phyloP scores from a whole-genome alignment of 2,797 vertebrate genomes.

The Prionace glauca region DNA sequence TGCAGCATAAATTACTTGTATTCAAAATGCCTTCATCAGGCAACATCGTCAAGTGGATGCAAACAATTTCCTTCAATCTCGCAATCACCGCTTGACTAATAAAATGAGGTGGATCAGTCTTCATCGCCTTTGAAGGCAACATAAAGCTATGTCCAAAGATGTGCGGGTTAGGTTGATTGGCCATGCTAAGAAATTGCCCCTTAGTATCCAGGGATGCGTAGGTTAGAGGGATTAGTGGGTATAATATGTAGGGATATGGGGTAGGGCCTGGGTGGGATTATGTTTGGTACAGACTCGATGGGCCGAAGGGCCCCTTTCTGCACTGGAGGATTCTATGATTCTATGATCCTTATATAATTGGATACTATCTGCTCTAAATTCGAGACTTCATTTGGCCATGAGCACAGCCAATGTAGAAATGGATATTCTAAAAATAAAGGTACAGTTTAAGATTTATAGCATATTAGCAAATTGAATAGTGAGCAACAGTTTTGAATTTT shows the following conservation, averaged over 20 bases:
- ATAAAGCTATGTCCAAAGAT: background rate
- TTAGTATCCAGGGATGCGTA: too few species aligned
- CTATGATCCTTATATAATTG: background rate
- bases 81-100: background rate
- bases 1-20: background rate
- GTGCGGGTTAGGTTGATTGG: too few species aligned
- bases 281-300: too few species aligned
- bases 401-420: background rate
- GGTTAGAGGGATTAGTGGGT: too few species aligned
- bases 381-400: background rate
- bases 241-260: too few species aligned
- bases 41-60: background rate
- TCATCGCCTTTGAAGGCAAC: too few species aligned
- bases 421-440: background rate
- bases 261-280: too few species aligned
- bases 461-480: background rate
- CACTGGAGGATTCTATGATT: too few species aligned
- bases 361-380: background rate
- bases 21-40: background rate
- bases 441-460: background rate
- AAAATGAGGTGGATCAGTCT: background rate
- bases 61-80: background rate
- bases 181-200: too few species aligned
- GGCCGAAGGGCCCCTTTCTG: too few species aligned
- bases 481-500: background rate